Evolutionary conservation across 2,888 invertebrate species (phyloP), one percentile per base, ranked within the genome.

Genomic region (Drosophila ustulata): DNA sequence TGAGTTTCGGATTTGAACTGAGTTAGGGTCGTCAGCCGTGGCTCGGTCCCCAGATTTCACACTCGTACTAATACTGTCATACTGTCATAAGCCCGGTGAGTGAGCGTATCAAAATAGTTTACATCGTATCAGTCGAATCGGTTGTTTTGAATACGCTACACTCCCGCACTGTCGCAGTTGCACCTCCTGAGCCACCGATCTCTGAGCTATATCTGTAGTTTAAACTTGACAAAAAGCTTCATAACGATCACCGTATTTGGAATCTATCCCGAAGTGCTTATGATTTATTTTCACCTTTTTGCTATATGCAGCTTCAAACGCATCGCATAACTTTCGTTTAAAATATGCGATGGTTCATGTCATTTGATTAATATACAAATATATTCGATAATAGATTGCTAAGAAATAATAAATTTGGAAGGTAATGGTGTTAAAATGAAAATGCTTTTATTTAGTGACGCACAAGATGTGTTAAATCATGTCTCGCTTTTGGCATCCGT

Each of bases 1-100:
- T 66, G 79, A 75, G 82, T 74, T 71, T 73, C 67, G 71, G 71
- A 69, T 73, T 69, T 71, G 59, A 56, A 71, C 81, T 75, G 74
- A 83, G 78, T 67, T 80, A 63, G 82, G 71, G 67, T 70, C 66
- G 75, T 30, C 72, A 66, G 62, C 52, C 59, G 57, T 58, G 39
- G 25, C 25, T 63, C 59, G 45, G 65, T 71, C 32, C 74, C 51
- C 75, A 70, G 65, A 64, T 62, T 66, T 66, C 46, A 50, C 59
- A 74, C 59, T 78, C 66, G 66, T 51, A 34, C 34, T 52, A 47
- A 51, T 25, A n/a, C 47, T 70, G 61, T 45, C 41, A 45, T 39
- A 55, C 37, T 43, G 45, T 45, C 28, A 18, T 39, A 6, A 28
- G 26, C 25, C 69, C 59, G 58, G 41, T 66, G 78, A 76, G 68